phyloP scores from a whole-genome alignment of 2,888 invertebrate genomes.

The Amblyjoppa fuscipennis region DNA sequence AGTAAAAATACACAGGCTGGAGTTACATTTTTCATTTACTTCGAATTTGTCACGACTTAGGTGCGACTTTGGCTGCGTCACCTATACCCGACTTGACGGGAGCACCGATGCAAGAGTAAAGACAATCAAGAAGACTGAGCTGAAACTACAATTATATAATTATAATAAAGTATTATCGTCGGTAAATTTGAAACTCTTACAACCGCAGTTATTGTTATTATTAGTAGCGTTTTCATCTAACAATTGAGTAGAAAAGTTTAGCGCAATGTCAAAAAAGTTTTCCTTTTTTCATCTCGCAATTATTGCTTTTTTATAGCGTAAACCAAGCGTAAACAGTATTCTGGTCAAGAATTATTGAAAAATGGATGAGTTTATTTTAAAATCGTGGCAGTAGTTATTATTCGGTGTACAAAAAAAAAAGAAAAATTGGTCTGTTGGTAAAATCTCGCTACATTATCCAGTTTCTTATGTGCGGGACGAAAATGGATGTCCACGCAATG shows the following conservation, averaged over 20 bases:
- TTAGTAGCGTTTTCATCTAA: background rate
- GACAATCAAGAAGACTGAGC: background rate
- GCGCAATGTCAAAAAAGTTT: background rate
- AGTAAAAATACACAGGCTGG: background rate
- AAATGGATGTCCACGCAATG: conserved; percentile 73
- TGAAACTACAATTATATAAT: background rate
- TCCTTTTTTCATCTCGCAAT: background rate
- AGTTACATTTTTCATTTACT: conserved; percentile 25
- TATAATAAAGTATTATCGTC: background rate
- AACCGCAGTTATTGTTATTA: background rate
- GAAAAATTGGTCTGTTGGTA: background rate
- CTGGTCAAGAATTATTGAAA: background rate
- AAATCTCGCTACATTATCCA: conserved; percentile 29
- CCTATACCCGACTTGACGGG: conserved; percentile 75
- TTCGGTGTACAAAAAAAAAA: background rate
- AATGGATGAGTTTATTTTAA: background rate
- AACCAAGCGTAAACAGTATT: background rate
- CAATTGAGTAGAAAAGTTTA: background rate
- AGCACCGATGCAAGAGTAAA: conserved; percentile 74
- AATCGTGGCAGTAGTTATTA: conserved; percentile 10
- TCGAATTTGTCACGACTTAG: conserved; percentile 64
- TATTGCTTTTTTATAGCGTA: background rate
- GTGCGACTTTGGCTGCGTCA: conserved; percentile 69
- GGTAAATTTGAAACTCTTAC: background rate
- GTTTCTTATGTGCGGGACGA: conserved; percentile 65